phyloP scores from a whole-genome alignment of 1,140 invertebrate genomes.

The Aphaenogaster rudis region DNA sequence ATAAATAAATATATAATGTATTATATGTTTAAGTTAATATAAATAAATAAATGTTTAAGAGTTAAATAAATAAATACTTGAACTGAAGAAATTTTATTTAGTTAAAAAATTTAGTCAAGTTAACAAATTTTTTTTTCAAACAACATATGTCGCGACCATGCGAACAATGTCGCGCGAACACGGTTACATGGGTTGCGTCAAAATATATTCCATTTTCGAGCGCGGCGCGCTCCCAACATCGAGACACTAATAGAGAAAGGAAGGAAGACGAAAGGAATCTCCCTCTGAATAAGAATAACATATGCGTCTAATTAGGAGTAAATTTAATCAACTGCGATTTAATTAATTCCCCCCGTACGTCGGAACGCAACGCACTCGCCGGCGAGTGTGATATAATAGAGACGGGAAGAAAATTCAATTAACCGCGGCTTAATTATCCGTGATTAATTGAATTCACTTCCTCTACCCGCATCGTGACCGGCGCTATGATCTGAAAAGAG shows the following conservation, averaged over 20 bases:
- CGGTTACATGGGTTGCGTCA: background rate
- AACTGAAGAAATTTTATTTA: too few species aligned
- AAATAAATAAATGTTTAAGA: too few species aligned
- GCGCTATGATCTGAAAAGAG: constrained; percentile 31
- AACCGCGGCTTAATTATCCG: constrained; percentile 50
- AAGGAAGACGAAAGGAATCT: background rate
- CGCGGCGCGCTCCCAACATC: background rate
- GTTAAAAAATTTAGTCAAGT: too few species aligned
- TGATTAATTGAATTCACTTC: constrained; percentile 60
- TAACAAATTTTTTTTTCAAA: too few species aligned
- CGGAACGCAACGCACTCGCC: background rate
- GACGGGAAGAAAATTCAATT: constrained; percentile 53
- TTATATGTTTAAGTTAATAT: too few species aligned
- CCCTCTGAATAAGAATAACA: background rate
- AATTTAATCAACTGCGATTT: constrained; percentile 35
- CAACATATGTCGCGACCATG: background rate
- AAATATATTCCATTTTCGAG: background rate
- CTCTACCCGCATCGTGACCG: background rate
- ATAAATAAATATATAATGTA: too few species aligned
- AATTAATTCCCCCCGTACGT: background rate
- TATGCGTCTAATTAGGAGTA: constrained; percentile 22
- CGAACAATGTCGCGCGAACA: background rate
- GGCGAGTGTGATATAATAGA: constrained; percentile 46
- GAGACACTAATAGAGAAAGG: background rate
- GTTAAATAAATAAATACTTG: too few species aligned